These are phyloP conservation scores for Xanthorhoe spadicearia DNA, from an alignment of 2,888 invertebrate species.

Conservation along the genomic window DNA sequence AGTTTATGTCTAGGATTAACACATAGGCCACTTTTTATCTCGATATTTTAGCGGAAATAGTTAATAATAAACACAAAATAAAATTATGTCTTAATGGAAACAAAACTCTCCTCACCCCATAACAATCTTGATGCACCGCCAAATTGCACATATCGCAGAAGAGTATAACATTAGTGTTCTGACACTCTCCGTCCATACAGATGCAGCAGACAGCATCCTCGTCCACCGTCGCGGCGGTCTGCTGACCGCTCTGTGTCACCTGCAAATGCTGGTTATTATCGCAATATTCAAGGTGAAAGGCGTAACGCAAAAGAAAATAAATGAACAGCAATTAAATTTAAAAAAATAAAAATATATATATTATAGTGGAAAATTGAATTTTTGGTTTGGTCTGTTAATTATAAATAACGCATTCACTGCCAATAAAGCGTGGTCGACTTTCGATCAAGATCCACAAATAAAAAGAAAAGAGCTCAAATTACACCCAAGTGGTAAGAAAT, in stretches of 20 bases:
- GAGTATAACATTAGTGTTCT: constrained; percentile 98
- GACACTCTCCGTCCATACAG: constrained; percentile 99
- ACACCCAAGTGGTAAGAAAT: no score
- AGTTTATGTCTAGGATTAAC: no score
- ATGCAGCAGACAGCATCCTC: constrained; percentile 99
- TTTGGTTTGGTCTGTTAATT: no score
- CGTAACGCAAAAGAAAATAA: constrained; percentile 1
- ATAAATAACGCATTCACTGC: no score
- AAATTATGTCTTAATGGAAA: not conserved
- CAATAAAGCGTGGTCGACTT: no score
- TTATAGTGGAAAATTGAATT: no score
- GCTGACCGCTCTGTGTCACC: constrained; percentile 89
- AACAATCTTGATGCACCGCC: constrained; percentile 99
- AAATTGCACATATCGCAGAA: constrained; percentile 99
- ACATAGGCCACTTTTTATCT: no score
- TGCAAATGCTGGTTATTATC: constrained; percentile 47
- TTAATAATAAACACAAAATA: not conserved
- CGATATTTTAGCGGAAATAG: no score
- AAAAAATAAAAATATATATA: no score
- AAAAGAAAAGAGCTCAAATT: no score
- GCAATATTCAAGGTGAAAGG: no score
- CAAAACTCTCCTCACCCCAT: constrained; percentile 88
- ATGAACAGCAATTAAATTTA: not conserved
- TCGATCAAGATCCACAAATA: no score
- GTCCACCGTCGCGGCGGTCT: constrained; percentile 91